Base-by-base conservation (phyloP, 2,797 vertebrate species). In the Pempheris klunzingeri region DNA sequence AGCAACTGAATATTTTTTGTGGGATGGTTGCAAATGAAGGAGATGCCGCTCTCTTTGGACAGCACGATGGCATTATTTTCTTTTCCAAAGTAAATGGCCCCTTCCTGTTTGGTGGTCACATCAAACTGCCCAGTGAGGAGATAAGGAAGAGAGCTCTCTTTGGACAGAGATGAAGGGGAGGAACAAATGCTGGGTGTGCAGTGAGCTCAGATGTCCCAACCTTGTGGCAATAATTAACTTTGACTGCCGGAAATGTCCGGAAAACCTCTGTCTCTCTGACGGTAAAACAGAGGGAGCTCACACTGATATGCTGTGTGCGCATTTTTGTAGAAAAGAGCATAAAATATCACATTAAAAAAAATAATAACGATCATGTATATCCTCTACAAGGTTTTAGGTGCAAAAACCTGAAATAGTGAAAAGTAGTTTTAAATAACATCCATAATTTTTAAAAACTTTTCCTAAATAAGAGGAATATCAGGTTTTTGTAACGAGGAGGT, bases 191-290 rank as follows among this genome's bases (percentile, higher is more conserved):
- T 79, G 72, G 63, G 17, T 72, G 43, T 62, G 72, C 71, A 74
- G 20, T 22, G 24, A 71, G 80, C 78, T 81, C 60, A 64, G 41
- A 84, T 79, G 66, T 78, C 64, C 26, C 13, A 75, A 17, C 84
- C 86, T 80, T 74, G 69, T 67, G 57, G 88, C 74, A 12, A 84
- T 87, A 89, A 91, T 88, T 87, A 90, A 87, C 88, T 89, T 88
- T 90, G 80, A 86, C 81, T 81, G 65, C 79, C 71, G 73, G 67
- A 87, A 76, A n/a, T n/a, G n/a, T n/a, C n/a, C n/a, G n/a, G n/a
- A 70, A 74, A 86, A 74, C 71, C 70, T 80, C 67, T 72, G 61
- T 30, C 55, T 80, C 52, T 53, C 30, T 34, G 53, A 74, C 55
- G 67, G n/a, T 26, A 32, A 72, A 68, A 39, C 18, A 14, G 36